These are phyloP conservation scores for Maccullochella peelii DNA, from an alignment of 2,113 vertebrate genomes.

Conservation along the genomic window DNA sequence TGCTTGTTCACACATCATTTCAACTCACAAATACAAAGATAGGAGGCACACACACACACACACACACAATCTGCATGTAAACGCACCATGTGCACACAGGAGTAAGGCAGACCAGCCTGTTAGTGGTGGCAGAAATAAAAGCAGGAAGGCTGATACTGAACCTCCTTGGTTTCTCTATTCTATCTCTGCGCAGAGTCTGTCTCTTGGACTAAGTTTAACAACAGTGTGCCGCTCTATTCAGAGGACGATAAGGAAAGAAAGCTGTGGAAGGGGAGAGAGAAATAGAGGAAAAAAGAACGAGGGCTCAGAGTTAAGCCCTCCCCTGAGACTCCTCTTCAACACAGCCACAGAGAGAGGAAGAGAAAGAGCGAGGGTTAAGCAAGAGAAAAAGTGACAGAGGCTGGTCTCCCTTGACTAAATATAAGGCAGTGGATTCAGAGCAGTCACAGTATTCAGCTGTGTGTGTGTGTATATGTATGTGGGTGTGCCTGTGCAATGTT, in stretches of 20 bases:
- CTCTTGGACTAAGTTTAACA: slow-evolving; percentile 60
- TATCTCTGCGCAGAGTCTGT: slow-evolving; percentile 16
- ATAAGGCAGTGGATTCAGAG: slow-evolving; percentile 64
- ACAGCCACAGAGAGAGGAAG: slow-evolving; percentile 59
- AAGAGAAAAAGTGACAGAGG: slow-evolving; percentile 73
- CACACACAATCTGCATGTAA: slow-evolving; percentile 1
- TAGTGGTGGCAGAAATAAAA: slow-evolving; percentile 15
- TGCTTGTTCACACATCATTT: slow-evolving; percentile 9
- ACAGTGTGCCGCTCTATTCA: slow-evolving; percentile 63
- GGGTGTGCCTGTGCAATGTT: slow-evolving; percentile 19
- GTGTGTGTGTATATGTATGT: slow-evolving; percentile 22
- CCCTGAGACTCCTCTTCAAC: slow-evolving; percentile 73
- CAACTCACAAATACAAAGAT: slow-evolving; percentile 8
- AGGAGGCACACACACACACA: not conserved
- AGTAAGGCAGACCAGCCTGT: slow-evolving; percentile 11
- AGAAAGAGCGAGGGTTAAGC: slow-evolving; percentile 63
- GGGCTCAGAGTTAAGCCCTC: slow-evolving; percentile 76
- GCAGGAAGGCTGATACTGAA: slow-evolving; percentile 15
- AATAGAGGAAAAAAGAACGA: slow-evolving; percentile 46
- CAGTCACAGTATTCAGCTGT: slow-evolving; percentile 40
- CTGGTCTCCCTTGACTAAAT: slow-evolving; percentile 73
- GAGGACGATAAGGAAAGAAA: slow-evolving; percentile 62
- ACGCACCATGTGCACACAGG: not conserved
- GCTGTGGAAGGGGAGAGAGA: slow-evolving; percentile 39
- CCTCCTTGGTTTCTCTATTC: slow-evolving; percentile 21